Evolutionary conservation across 2,797 vertebrate genomes (phyloP).

Genomic region (Rhinatrema bivittatum): DNA sequence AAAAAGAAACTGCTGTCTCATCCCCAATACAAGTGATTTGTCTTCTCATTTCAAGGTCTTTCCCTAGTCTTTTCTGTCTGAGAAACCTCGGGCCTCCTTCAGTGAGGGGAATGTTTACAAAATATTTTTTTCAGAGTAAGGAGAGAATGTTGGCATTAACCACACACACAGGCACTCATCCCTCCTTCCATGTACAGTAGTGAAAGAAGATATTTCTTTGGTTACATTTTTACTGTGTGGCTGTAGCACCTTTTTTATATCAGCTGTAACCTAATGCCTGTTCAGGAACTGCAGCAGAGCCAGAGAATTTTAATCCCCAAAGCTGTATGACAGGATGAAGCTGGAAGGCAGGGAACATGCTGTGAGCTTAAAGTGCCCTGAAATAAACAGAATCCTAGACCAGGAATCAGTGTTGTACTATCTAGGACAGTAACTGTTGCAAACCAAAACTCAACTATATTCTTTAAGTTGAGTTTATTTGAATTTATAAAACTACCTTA

Average conservation of each 20-base stretch:
- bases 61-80: no score
- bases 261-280: constrained; percentile 17
- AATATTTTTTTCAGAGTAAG: no score
- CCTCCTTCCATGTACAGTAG: no score
- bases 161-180: no score
- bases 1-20: no score
- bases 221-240: no score
- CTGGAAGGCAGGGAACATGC: background rate
- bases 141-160: no score
- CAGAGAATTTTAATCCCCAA: constrained; percentile 9
- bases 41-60: no score
- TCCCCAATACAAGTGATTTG: background rate
- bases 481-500: no score
- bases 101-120: no score
- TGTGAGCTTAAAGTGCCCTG: background rate
- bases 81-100: no score
- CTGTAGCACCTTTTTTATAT: background rate
- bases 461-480: background rate
- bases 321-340: background rate
- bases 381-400: background rate
- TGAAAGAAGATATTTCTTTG: no score
- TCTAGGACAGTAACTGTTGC: background rate
- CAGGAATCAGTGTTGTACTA: background rate
- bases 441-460: background rate
- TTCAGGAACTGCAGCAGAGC: constrained; percentile 16